Evolutionary conservation across 2,113 vertebrate genomes (phyloP), one percentile per base, ranked within the genome.

Genomic region (Manacus vitellinus): DNA sequence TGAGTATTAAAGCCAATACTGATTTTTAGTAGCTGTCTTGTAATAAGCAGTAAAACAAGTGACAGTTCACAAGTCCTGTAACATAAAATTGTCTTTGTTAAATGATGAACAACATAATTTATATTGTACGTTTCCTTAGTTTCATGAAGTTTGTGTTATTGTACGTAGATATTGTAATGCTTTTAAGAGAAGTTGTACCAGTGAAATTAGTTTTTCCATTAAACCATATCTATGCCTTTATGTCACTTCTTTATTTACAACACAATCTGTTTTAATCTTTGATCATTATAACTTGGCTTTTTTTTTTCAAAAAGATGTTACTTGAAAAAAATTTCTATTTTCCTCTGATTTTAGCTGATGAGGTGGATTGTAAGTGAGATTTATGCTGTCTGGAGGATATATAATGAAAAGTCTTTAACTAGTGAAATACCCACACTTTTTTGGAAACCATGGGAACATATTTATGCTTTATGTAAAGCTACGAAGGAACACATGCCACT

Each of bases 391-490:
- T 99, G 99, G 99, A 98, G 87, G 80, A 96, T 98, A 55, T 88
- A 83, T 88, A 98, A 98, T 84, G 92, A 91, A 43, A 80, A 74
- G 20, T 21, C 66, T 75, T 41, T 96, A 89, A 92, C 8, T 79
- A 72, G n/a, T 43, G 98, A 96, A 39, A 67, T 65, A 30, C 59
- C 95, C 43, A 11, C 46, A 27, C 74, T 96, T 10, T 22, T 47
- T 33, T 99, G 99, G 99, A 99, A 97, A 68, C 99, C 99, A 30
- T 99, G 99, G 99, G 99, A 99, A 66, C 99, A 99, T 86, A 99
- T 99, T 94, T 99, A 99, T 95, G 98, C 99, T 4, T 97, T 99
- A 27, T 99, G 98, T 97, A 99, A 99, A 94, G 98, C 95, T 58
- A 94, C 71, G 25, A 98, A 97, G 52, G 99, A 97, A 28, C 99